These are phyloP conservation scores for Steatocranus sp. DNA, from an alignment of 2,797 vertebrate species.

Conservation along the genomic window DNA sequence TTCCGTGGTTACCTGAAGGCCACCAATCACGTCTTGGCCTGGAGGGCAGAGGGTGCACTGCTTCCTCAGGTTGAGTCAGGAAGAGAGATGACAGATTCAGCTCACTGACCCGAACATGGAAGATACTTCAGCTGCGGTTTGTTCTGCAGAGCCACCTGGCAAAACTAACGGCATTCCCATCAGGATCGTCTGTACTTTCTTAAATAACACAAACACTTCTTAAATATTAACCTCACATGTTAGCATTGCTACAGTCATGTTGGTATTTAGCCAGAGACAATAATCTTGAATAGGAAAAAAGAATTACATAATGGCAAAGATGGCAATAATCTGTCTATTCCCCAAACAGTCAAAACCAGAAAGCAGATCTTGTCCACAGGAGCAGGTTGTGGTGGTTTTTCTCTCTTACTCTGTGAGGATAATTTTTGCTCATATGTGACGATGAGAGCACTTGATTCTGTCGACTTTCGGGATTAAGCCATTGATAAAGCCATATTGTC, in stretches of 20 bases:
- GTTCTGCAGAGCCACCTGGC: background rate
- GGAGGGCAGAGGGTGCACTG: constrained; percentile 16
- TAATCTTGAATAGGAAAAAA: background rate
- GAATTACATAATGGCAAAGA: background rate
- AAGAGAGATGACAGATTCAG: constrained; percentile 6
- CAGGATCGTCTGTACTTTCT: background rate
- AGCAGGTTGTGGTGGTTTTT: background rate
- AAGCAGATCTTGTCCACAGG: background rate
- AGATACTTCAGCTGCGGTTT: background rate
- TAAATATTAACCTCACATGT: background rate
- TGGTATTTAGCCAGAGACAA: background rate
- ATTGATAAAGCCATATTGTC: background rate
- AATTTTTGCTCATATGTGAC: fast-evolving
- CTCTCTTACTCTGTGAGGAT: background rate
- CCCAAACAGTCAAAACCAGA: background rate
- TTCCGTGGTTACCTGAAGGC: constrained; percentile 17
- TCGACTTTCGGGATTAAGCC: fast-evolving
- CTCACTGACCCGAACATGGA: constrained; percentile 1
- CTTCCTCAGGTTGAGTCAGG: background rate
- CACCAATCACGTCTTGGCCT: background rate
- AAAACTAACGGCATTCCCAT: background rate
- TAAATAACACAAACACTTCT: background rate
- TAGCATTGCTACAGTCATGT: background rate
- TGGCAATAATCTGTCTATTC: background rate
- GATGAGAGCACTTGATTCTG: background rate